Percentiles rank a stretch among this genome's conserved stretches.
phyloP scores from a whole-genome alignment of 1,140 invertebrate genomes.

The Drosophila nannoptera region DNA sequence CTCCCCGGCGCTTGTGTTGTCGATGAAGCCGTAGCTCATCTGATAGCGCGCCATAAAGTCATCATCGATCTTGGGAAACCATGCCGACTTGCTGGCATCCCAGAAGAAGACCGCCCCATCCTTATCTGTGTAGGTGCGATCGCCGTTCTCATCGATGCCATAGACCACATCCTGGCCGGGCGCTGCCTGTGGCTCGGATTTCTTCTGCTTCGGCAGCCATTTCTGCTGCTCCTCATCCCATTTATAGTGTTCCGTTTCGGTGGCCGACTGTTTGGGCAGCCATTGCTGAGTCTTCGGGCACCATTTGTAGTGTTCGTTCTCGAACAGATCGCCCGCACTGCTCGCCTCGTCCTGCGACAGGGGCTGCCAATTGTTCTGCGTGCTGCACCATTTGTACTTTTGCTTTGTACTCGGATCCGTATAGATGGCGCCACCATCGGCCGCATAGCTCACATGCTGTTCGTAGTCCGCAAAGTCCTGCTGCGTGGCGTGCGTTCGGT shows the following conservation, averaged over 20 bases:
- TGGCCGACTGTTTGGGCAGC: constrained; percentile 79
- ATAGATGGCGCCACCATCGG: constrained; percentile 85
- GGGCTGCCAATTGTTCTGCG: constrained; percentile 82
- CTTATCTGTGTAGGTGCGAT: constrained; percentile 90
- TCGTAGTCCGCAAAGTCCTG: constrained; percentile 79
- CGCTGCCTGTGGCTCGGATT: constrained; percentile 9
- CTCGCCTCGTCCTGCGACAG: constrained; percentile 37
- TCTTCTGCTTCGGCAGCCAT: constrained; percentile 59
- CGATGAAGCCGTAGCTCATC: constrained; percentile 94
- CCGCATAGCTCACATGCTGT: constrained; percentile 82
- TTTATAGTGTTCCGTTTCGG: constrained; percentile 78
- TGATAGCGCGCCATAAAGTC: constrained; percentile 98
- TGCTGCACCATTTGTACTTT: constrained; percentile 85
- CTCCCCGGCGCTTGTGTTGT: constrained; percentile 80
- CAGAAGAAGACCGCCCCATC: constrained; percentile 95
- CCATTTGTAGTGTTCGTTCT: constrained; percentile 86
- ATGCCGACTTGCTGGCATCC: constrained; percentile 93
- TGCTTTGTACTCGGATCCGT: constrained; percentile 85
- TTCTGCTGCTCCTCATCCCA: constrained; percentile 74
- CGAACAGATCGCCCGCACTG: constrained; percentile 81
- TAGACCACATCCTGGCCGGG: constrained; percentile 80
- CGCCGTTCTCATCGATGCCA: constrained; percentile 86
- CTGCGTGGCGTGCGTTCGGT: constrained; percentile 8
- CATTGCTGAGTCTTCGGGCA: constrained; percentile 83
- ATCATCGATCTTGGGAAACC: constrained; percentile 98